Evolutionary conservation across 2,797 vertebrate species (phyloP), one percentile per base, ranked within the genome.

Genomic region (Alectoris magna): DNA sequence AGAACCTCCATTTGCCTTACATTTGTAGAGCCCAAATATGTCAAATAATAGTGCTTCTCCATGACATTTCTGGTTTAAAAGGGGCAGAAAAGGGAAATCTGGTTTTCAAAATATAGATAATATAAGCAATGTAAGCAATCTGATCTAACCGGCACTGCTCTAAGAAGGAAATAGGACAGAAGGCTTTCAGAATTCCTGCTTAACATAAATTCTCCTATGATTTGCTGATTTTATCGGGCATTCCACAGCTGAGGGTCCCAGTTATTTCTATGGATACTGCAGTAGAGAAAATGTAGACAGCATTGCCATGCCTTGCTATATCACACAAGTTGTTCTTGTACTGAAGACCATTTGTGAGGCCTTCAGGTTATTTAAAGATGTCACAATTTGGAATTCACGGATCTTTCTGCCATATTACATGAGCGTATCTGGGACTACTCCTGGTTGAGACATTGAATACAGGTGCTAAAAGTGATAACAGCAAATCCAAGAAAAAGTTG

Each of bases 401-500:
- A 21, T 81, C 11, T 75, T 89, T 81, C 43, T 75, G 55, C n/a
- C 55, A 2, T 39, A 23, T 46, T 85, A 31, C 31, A 68, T 81
- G 27, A 31, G 68, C 80, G 22, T 26, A 63, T 27, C 17, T 88
- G 63, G 51, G 51, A 60, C 39, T 48, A 2, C 29, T 82, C 11
- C 66, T 87, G 73, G 14, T 69, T 75, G 46, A 60, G 43, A 71
- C 77, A 38, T 27, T 51, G 73, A 84, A 73, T 27, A 34, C 73
- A 91, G 74, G 38, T 70, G 64, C 29, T 70, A 22, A 51, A 86
- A 90, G 73, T 68, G 85, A 79, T 84, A 84, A 72, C 31, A 81
- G 31, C 27, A 77, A 91, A 27, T 92, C 83, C 77, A 79, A 87
- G 88, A 92, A 95, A 93, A 86, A 70, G 24, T 29, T 81, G 46